phyloP scores from a whole-genome alignment of 2,113 vertebrate species.

The Gila orcuttii region DNA sequence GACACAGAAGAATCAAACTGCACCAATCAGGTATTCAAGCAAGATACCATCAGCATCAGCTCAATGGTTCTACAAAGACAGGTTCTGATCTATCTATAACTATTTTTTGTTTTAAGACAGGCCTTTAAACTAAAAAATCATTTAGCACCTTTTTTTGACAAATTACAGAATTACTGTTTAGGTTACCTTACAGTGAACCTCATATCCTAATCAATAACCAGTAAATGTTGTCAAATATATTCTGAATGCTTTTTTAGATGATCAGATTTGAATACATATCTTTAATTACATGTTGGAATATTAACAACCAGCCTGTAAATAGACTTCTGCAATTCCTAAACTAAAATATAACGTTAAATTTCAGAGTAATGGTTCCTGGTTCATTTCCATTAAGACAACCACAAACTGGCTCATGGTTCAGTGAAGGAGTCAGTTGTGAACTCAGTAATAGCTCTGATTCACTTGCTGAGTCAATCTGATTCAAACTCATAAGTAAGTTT shows the following conservation, averaged over 20 bases:
- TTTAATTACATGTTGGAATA: not conserved
- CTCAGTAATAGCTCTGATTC: not conserved
- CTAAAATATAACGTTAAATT: not conserved
- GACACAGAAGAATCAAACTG: conserved; percentile 89
- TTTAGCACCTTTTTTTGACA: not conserved
- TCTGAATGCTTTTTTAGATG: not conserved
- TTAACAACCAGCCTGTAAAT: not conserved
- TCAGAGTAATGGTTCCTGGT: too few relatives aligned
- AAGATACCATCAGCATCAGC: not conserved
- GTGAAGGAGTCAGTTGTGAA: not conserved
- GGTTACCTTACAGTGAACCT: not conserved
- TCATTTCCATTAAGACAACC: not conserved
- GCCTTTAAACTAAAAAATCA: too few relatives aligned
- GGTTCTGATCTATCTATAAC: too few relatives aligned
- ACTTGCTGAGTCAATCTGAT: not conserved
- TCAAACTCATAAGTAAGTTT: not conserved
- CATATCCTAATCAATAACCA: not conserved
- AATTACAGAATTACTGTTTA: not conserved
- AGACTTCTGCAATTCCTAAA: not conserved
- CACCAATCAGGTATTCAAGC: conserved; percentile 88
- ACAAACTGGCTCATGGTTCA: not conserved
- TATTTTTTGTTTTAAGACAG: too few relatives aligned
- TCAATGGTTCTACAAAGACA: not conserved
- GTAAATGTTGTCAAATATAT: not conserved
- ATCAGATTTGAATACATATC: not conserved